Conservation (phyloP, 2,797 vertebrate genomes). For the Tolypeutes matacus region DNA sequence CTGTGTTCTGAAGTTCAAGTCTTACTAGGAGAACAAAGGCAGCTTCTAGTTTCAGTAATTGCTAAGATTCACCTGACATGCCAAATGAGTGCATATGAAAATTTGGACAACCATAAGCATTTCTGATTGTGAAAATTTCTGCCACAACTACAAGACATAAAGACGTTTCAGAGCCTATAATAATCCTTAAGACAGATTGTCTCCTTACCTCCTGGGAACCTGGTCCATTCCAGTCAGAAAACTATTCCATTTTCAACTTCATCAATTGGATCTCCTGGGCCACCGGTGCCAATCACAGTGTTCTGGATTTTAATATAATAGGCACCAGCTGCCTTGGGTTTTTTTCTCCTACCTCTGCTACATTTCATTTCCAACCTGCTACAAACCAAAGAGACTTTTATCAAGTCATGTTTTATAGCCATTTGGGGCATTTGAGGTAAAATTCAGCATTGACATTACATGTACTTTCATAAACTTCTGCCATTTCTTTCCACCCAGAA, state of each 20-base stretch:
- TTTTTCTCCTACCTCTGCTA: neutral
- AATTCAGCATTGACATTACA: slow-evolving; percentile 41
- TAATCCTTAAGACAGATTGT: neutral
- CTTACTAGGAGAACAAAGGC: neutral
- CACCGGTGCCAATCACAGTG: slow-evolving; percentile 9
- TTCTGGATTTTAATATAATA: slow-evolving; percentile 31
- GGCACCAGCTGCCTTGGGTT: neutral
- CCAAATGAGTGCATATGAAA: neutral
- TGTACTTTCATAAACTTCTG: slow-evolving; percentile 46
- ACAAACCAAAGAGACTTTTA: slow-evolving; percentile 39
- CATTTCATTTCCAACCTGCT: slow-evolving; percentile 61
- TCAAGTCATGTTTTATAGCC: slow-evolving; percentile 56
- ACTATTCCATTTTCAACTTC: neutral
- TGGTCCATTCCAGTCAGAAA: slow-evolving; percentile 15
- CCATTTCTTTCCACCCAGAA: slow-evolving; percentile 24
- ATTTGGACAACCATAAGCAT: neutral
- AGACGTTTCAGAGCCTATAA: neutral
- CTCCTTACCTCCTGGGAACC: neutral
- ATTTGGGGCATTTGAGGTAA: neutral
- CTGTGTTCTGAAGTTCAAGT: neutral
- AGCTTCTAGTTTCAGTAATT: neutral
- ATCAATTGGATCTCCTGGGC: neutral
- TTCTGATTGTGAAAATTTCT: slow-evolving; percentile 24
- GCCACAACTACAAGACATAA: neutral
- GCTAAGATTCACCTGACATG: neutral